These are phyloP conservation scores for Hylaeus anthracinus DNA, from an alignment of 1,140 invertebrate genomes.

Conservation along the genomic window DNA sequence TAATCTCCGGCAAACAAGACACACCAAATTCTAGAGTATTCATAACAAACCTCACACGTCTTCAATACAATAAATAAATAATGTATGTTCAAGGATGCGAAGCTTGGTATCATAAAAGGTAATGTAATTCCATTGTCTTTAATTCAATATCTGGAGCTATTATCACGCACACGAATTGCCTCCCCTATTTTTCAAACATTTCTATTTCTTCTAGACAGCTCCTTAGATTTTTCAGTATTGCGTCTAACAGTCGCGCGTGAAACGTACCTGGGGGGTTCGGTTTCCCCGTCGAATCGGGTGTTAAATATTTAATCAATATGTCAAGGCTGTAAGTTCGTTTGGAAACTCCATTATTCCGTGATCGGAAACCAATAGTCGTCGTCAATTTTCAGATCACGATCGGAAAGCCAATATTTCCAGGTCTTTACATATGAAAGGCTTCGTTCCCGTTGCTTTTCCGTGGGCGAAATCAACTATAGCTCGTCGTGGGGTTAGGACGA, in stretches of 20 bases:
- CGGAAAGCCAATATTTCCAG: background rate
- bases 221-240: no score
- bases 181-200: no score
- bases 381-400: slow-evolving; percentile 3
- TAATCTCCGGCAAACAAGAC: no score
- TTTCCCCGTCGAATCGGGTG: slow-evolving; percentile 1
- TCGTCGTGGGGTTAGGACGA: background rate
- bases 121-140: no score
- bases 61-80: no score
- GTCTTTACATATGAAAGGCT: background rate
- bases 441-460: background rate
- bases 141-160: no score
- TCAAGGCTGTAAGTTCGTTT: background rate
- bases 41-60: no score
- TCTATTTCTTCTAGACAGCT: no score
- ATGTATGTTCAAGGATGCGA: no score
- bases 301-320: slow-evolving; percentile 12
- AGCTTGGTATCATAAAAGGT: no score
- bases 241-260: background rate
- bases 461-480: background rate
- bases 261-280: background rate
- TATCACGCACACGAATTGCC: no score
- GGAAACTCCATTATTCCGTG: slow-evolving; percentile 6
- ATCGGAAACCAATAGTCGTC: slow-evolving; percentile 10
- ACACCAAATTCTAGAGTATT: no score